Evolutionary conservation across 1,140 invertebrate genomes (phyloP).

Genomic region (Phymastichus coffea): DNA sequence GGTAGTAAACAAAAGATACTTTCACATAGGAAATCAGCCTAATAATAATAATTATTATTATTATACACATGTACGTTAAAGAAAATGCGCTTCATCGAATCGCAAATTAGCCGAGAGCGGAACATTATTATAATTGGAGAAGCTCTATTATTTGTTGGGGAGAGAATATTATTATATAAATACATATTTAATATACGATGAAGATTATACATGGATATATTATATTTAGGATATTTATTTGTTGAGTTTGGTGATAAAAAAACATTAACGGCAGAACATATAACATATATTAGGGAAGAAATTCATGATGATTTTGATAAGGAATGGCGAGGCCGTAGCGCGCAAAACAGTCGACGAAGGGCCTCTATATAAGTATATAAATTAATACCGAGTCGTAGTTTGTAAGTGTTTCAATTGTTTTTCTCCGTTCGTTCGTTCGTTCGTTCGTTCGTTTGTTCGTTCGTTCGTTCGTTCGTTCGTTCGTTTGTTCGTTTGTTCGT

Average conservation of each 20-base stretch:
- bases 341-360: constrained; percentile 9
- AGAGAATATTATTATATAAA: constrained; percentile 52
- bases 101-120: too few species aligned
- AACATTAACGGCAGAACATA: constrained; percentile 7
- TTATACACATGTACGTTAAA: constrained; percentile 29
- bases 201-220: constrained; percentile 42
- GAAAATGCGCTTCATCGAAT: constrained; percentile 18
- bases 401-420: background rate
- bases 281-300: constrained; percentile 9
- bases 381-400: background rate
- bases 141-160: constrained; percentile 53
- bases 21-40: constrained; percentile 52
- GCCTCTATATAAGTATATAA: constrained; percentile 1
- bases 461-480: background rate
- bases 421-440: background rate
- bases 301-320: constrained; percentile 26
- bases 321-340: constrained; percentile 15
- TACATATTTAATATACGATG: constrained; percentile 47
- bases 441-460: background rate
- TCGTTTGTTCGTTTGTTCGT: background rate
- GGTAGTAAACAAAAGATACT: constrained; percentile 42
- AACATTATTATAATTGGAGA: constrained; percentile 24
- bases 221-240: constrained; percentile 56
- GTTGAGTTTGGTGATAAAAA: constrained; percentile 49
- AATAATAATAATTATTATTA: constrained; percentile 43